phyloP scores from a whole-genome alignment of 2,888 invertebrate species.

The Agonum fuliginosum region DNA sequence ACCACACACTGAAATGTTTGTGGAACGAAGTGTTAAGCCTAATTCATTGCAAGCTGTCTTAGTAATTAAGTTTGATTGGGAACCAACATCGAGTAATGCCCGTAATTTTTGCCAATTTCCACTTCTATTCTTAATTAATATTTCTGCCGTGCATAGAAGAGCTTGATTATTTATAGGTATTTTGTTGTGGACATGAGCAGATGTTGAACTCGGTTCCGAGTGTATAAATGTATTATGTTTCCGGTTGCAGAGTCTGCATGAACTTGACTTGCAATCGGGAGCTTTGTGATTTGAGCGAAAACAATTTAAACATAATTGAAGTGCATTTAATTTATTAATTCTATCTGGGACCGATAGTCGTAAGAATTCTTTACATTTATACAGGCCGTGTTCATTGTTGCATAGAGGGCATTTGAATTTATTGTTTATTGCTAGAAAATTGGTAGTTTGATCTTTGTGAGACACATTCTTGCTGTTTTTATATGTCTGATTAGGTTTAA shows the following conservation, averaged over 20 bases:
- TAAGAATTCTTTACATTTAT: constrained; percentile 52
- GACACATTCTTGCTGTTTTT: background rate
- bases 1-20: background rate
- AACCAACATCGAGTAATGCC: constrained; percentile 45
- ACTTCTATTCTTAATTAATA: constrained; percentile 28
- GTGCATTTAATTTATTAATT: constrained; percentile 10
- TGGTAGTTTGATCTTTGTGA: background rate
- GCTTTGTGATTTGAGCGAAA: constrained; percentile 20
- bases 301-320: constrained; percentile 58
- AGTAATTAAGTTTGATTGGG: constrained; percentile 47
- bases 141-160: constrained; percentile 34
- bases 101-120: constrained; percentile 4
- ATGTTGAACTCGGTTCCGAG: background rate
- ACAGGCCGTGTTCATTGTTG: constrained; percentile 39
- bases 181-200: background rate
- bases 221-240: constrained; percentile 55
- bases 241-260: constrained; percentile 43
- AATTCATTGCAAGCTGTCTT: constrained; percentile 10
- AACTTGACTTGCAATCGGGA: constrained; percentile 9
- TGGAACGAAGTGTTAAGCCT: background rate
- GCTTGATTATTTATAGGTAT: background rate
- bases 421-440: background rate
- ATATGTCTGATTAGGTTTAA: constrained; percentile 2
- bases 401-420: constrained; percentile 42
- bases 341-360: constrained; percentile 20